A percentile compares a stretch with the other conserved stretches of the same genome.
These are phyloP conservation scores for Petromus typicus DNA, from an alignment of 2,113 vertebrate species.

Conservation along the genomic window DNA sequence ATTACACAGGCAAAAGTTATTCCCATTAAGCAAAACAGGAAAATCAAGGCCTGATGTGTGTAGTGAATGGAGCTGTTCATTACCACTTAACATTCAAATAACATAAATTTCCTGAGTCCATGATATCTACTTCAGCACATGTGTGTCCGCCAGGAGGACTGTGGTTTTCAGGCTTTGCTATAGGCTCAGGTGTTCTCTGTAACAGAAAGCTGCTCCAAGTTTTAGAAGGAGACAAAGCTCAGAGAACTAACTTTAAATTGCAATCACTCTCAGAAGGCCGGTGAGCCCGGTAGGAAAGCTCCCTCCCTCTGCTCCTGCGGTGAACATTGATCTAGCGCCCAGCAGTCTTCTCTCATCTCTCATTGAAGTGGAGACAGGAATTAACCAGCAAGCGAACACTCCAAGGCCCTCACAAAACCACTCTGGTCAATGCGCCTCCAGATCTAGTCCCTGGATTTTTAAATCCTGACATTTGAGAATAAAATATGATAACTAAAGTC, in stretches of 20 bases:
- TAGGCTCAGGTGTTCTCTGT: neutral
- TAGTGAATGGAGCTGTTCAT: neutral
- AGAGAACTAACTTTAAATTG: slow-evolving; percentile 26
- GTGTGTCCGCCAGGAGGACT: neutral
- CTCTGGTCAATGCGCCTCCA: neutral
- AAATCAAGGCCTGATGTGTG: neutral
- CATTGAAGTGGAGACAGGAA: neutral
- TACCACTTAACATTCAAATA: neutral
- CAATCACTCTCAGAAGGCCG: slow-evolving; percentile 26
- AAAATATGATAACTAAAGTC: neutral
- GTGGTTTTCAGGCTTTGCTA: slow-evolving; percentile 21
- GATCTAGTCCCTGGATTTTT: neutral
- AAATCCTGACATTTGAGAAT: neutral
- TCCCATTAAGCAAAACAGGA: neutral
- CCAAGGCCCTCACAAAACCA: neutral
- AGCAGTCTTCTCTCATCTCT: neutral
- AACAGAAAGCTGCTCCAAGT: neutral
- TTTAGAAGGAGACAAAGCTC: slow-evolving; percentile 4
- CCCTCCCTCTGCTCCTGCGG: neutral
- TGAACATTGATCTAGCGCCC: slow-evolving; percentile 7
- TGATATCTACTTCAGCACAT: neutral
- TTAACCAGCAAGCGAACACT: neutral
- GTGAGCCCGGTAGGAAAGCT: slow-evolving; percentile 1
- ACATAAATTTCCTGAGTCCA: neutral
- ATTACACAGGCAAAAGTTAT: neutral